A percentile compares a stretch with the other conserved stretches of the same genome.
These are phyloP conservation scores for Ceratina calcarata DNA, from an alignment of 1,140 invertebrate genomes.

Conservation along the genomic window DNA sequence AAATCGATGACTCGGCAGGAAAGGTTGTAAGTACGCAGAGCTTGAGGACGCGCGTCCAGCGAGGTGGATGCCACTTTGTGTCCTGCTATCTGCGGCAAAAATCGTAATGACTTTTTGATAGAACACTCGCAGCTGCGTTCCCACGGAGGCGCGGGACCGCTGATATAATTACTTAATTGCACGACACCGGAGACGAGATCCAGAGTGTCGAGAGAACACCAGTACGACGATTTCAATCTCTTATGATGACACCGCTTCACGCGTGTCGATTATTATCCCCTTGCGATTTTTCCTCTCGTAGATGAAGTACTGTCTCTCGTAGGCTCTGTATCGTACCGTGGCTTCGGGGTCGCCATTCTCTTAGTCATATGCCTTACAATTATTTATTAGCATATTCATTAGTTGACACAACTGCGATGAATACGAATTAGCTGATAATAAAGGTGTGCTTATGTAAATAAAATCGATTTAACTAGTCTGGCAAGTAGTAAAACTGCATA, in stretches of 20 bases:
- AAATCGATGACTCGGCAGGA: conserved; percentile 39
- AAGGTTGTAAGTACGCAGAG: conserved; percentile 1
- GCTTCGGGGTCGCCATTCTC: background rate
- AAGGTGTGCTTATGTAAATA: too few species aligned
- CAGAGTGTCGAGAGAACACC: background rate
- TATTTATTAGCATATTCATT: too few species aligned
- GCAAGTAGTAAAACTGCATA: too few species aligned
- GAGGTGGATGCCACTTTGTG: background rate
- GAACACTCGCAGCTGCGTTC: conserved; percentile 9
- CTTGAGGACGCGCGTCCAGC: background rate
- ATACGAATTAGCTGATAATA: too few species aligned
- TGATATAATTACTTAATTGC: conserved; percentile 46
- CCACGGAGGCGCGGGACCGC: conserved; percentile 9
- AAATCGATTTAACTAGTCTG: too few species aligned
- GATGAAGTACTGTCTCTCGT: too few species aligned
- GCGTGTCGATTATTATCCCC: background rate
- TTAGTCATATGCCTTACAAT: background rate
- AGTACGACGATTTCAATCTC: conserved; percentile 17
- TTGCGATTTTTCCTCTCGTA: background rate
- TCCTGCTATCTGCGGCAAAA: background rate
- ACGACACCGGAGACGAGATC: background rate
- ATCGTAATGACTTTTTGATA: conserved; percentile 48
- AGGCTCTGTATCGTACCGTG: background rate
- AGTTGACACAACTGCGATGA: too few species aligned
- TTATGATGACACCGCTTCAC: background rate